Evolutionary conservation across 2,888 invertebrate genomes (phyloP), one percentile per base, ranked within the genome.

Genomic region (Notocelia uddmanniana): DNA sequence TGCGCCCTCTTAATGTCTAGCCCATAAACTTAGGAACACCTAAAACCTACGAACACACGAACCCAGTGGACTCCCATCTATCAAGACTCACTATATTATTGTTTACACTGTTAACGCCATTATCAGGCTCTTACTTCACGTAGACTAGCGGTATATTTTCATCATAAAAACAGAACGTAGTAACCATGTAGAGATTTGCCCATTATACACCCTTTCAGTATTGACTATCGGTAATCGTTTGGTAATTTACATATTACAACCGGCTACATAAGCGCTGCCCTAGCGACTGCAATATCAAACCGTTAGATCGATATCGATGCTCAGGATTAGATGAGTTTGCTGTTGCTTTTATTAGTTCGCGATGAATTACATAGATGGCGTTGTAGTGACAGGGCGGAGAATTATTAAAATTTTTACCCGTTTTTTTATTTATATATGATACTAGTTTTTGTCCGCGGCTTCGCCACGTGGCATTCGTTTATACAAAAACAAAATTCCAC

Each of bases 351-450:
- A 8, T 59, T 45, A 67, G 72, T 72, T 72, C 55, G 57, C 21
- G 15, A 37, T 19, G 3, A 26, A 21, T 21, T 9, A 19, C 55
- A 62, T 50, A 72, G 72, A 68, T 62, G 64, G 50, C 64, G 54
- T 11, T 60, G 21, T 2, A 37, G 6, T 6, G 21, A n/a, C n/a
- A n/a, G n/a, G n/a, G n/a, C n/a, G n/a, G n/a, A n/a, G n/a, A n/a
- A n/a, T n/a, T n/a, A n/a, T n/a, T n/a, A n/a, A n/a, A n/a, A n/a
- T n/a, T n/a, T n/a, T n/a, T n/a, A n/a, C n/a, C n/a, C n/a, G n/a
- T n/a, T n/a, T n/a, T n/a, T n/a, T n/a, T n/a, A n/a, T n/a, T n/a
- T n/a, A n/a, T n/a, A n/a, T n/a, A n/a, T n/a, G n/a, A n/a, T n/a
- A n/a, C n/a, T n/a, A n/a, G n/a, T n/a, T n/a, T n/a, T n/a, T n/a